Percentiles rank a stretch among this genome's conserved stretches.
phyloP scores from a whole-genome alignment of 2,888 invertebrate species.

The Lasioglossum calceatum region DNA sequence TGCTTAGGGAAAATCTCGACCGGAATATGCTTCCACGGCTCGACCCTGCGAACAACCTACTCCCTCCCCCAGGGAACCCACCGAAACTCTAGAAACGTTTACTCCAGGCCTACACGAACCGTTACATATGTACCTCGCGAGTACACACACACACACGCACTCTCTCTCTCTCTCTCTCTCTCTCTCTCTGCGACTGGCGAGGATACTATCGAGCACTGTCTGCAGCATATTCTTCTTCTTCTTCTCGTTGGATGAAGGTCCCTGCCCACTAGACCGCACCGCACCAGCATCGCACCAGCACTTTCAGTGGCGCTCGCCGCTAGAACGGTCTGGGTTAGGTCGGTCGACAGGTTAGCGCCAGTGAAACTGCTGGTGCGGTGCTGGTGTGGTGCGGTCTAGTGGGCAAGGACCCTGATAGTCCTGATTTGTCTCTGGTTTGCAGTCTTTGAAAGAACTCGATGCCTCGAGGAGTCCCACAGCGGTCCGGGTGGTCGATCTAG shows the following conservation, averaged over 20 bases:
- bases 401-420: not conserved
- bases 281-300: no score
- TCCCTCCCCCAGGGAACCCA: not conserved
- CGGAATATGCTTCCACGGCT: slow-evolving; percentile 15
- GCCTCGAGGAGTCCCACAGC: no score
- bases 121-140: not conserved
- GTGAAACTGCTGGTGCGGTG: no score
- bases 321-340: no score
- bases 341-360: no score
- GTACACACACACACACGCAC: no score
- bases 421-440: not conserved
- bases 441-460: not conserved
- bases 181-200: not conserved
- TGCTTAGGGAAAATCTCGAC: slow-evolving; percentile 37
- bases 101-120: not conserved
- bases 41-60: not conserved
- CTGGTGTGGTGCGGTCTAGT: no score
- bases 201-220: not conserved
- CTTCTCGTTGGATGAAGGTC: not conserved
- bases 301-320: no score
- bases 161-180: not conserved
- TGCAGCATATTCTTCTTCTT: not conserved
- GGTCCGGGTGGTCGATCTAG: no score
- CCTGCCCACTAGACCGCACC: no score
- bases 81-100: slow-evolving; percentile 23